phyloP scores from a whole-genome alignment of 2,797 vertebrate species.

The Chelmon rostratus region DNA sequence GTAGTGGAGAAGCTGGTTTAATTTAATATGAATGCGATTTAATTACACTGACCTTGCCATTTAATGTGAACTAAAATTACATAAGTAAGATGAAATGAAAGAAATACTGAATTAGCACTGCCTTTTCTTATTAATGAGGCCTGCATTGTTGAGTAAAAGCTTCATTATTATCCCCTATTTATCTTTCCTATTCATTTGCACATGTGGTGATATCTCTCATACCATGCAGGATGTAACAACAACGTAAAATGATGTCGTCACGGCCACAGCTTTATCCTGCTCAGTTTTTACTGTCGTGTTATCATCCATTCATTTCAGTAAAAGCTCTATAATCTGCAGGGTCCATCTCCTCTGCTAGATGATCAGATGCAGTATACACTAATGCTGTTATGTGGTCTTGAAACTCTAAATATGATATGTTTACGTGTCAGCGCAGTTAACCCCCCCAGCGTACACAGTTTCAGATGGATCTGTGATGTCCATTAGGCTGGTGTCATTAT shows the following conservation, averaged over 20 bases:
- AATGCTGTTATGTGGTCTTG: neutral
- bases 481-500: neutral
- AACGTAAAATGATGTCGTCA: neutral
- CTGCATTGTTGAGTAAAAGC: neutral
- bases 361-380: neutral
- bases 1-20: neutral
- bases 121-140: neutral
- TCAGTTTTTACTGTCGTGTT: neutral
- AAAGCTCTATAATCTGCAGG: conserved; percentile 23
- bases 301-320: neutral
- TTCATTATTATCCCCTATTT: neutral
- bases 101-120: neutral
- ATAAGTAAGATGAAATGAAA: neutral
- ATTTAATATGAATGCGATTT: conserved; percentile 6
- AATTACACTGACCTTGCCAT: neutral
- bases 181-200: neutral
- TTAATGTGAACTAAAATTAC: conserved; percentile 3
- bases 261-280: neutral
- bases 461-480: neutral
- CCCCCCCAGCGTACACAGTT: neutral
- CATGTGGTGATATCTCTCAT: too few relatives aligned
- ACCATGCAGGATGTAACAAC: neutral
- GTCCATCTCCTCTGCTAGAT: conserved; percentile 11
- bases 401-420: neutral
- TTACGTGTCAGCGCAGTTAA: neutral